These are phyloP conservation scores for Scleropages formosus DNA, from an alignment of 2,797 vertebrate genomes.

Conservation along the genomic window DNA sequence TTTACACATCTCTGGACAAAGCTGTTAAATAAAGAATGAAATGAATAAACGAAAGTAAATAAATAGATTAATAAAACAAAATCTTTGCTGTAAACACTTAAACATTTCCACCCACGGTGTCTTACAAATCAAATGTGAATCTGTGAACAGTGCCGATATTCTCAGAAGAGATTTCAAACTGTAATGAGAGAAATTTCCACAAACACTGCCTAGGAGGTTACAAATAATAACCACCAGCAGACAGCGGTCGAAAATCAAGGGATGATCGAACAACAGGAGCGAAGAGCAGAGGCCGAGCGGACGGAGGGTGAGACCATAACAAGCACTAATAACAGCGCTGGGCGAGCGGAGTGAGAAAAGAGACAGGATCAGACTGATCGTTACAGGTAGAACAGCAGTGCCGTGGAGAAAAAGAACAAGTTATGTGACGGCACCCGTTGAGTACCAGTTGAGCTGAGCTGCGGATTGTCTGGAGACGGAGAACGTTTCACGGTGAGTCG, in stretches of 20 bases:
- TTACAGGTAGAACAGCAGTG: too few relatives aligned
- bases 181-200: constrained; percentile 4
- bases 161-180: not conserved
- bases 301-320: not conserved
- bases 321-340: not conserved
- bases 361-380: too few relatives aligned
- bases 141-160: not conserved
- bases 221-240: not conserved
- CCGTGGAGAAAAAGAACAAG: constrained; percentile 2
- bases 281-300: not conserved
- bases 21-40: constrained; percentile 21
- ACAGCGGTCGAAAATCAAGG: not conserved
- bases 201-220: constrained; percentile 3
- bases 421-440: not conserved
- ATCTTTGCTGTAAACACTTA: constrained; percentile 22
- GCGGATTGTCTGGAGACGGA: too few relatives aligned
- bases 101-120: not conserved
- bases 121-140: constrained; percentile 5
- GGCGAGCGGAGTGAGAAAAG: not conserved
- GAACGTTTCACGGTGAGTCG: too few relatives aligned
- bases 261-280: not conserved
- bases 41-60: too few relatives aligned
- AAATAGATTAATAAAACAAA: too few relatives aligned
- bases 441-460: not conserved
- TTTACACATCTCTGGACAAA: not conserved